A percentile compares a stretch with the other conserved stretches of the same genome.
These are phyloP conservation scores for Hirtodrosophila alboralis DNA, from an alignment of 2,888 invertebrate species.

Conservation along the genomic window DNA sequence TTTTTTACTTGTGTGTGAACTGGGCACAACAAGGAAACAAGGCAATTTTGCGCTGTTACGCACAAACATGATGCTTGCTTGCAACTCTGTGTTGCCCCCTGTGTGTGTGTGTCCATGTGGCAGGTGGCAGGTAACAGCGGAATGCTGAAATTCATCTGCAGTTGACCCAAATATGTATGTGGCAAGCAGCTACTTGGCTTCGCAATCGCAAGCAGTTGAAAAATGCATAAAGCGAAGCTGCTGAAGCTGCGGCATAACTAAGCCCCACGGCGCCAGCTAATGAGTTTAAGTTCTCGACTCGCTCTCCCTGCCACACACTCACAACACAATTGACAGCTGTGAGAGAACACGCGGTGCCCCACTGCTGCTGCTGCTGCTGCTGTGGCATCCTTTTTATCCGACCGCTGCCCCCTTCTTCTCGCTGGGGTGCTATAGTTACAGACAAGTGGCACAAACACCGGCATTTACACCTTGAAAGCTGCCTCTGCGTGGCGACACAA, in stretches of 20 bases:
- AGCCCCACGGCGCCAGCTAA: slow-evolving; percentile 68
- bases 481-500: slow-evolving; percentile 35
- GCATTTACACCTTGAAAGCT: slow-evolving; percentile 41
- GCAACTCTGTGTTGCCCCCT: background rate
- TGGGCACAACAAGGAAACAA: slow-evolving; percentile 39
- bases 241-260: slow-evolving; percentile 61
- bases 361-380: too few relatives aligned
- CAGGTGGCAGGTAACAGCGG: slow-evolving; percentile 23
- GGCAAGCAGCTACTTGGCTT: slow-evolving; percentile 63
- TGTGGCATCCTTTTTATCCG: too few relatives aligned
- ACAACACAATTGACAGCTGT: slow-evolving; percentile 65
- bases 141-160: slow-evolving; percentile 15
- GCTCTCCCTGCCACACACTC: slow-evolving; percentile 53
- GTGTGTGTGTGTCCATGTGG: slow-evolving; percentile 3
- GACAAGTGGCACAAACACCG: slow-evolving; percentile 41
- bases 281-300: slow-evolving; percentile 74
- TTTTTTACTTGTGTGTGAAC: slow-evolving; percentile 4
- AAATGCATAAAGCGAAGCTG: slow-evolving; percentile 59
- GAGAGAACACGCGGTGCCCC: too few relatives aligned
- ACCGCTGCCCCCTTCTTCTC: slow-evolving; percentile 1
- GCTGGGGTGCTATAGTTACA: slow-evolving; percentile 1
- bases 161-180: slow-evolving; percentile 72
- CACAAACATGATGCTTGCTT: slow-evolving; percentile 8
- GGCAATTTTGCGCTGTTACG: slow-evolving; percentile 66
- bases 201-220: slow-evolving; percentile 41